A percentile compares a stretch with the other conserved stretches of the same genome.
Evolutionary conservation across 2,113 vertebrate genomes (phyloP).

Genomic region (Myrmophylax atrothorax): DNA sequence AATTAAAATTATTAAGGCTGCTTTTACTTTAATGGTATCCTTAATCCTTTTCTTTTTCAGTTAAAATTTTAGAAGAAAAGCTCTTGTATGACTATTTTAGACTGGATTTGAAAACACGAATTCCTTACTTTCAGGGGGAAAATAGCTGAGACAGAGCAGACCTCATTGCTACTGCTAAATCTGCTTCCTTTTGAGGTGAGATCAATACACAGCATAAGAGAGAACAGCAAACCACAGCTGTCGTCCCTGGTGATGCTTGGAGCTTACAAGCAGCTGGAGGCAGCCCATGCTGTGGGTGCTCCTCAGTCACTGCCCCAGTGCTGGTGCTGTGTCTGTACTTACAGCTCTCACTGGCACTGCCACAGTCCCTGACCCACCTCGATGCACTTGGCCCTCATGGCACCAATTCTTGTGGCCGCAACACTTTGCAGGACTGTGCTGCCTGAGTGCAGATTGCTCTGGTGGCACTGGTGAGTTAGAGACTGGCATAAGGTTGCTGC

Average conservation of each 20-base stretch:
- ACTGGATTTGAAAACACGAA: not conserved
- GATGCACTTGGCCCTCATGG: fast-evolving
- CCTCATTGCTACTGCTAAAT: not conserved
- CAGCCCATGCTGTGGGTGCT: fast-evolving
- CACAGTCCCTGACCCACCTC: fast-evolving
- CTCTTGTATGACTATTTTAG: not conserved
- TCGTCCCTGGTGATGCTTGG: not conserved
- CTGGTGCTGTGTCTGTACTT: fast-evolving
- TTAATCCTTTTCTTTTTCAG: not conserved
- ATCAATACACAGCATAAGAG: fast-evolving
- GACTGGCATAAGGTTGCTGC: not conserved
- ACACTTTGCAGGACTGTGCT: fast-evolving
- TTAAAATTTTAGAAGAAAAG: not conserved
- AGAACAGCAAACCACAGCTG: not conserved
- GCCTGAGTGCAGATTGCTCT: not conserved
- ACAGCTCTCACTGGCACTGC: fast-evolving
- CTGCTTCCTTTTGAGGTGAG: not conserved
- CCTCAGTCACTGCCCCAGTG: fast-evolving
- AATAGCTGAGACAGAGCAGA: not conserved
- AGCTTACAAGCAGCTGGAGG: not conserved
- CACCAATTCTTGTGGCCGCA: not conserved
- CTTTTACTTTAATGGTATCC: not conserved
- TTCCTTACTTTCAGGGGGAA: not conserved
- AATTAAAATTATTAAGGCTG: not conserved
- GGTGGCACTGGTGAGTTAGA: not conserved